Percentiles rank a stretch among this genome's conserved stretches.
These are phyloP conservation scores for Acrocephalus arundinaceus DNA, from an alignment of 2,113 vertebrate genomes.

Conservation along the genomic window DNA sequence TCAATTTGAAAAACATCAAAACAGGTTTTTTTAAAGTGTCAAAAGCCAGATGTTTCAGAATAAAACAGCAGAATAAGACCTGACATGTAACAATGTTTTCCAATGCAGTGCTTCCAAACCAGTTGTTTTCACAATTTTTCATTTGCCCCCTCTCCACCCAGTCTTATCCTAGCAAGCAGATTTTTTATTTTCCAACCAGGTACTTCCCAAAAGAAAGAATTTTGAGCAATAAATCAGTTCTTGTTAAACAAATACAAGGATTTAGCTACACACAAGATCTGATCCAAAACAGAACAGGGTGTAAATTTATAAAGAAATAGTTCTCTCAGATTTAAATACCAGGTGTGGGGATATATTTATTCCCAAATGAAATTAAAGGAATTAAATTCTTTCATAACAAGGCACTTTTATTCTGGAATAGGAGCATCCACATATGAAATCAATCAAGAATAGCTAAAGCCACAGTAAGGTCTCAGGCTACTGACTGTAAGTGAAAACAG, in stretches of 20 bases:
- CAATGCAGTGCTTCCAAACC: background rate
- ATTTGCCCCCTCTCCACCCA: background rate
- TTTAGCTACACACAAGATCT: background rate
- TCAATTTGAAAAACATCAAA: background rate
- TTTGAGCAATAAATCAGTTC: background rate
- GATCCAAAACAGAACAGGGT: background rate
- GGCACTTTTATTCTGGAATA: conserved; percentile 45
- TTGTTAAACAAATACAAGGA: background rate
- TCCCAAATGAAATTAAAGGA: conserved; percentile 25
- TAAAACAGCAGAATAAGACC: background rate
- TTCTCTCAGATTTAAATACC: background rate
- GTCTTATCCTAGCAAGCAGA: background rate
- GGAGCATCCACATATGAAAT: conserved; percentile 33
- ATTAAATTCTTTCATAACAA: conserved; percentile 24
- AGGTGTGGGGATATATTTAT: conserved; percentile 26
- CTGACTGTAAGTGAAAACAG: conserved; percentile 21
- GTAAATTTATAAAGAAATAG: background rate
- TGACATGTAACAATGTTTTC: background rate
- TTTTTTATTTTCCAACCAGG: background rate
- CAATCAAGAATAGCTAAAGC: conserved; percentile 44
- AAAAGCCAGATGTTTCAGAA: conserved; percentile 25
- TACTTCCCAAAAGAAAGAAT: background rate
- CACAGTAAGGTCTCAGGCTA: conserved; percentile 21
- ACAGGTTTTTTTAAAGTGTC: background rate
- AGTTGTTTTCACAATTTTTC: background rate